Conservation (phyloP, 2,113 vertebrate genomes). For the Sakesphorus luctuosus region DNA sequence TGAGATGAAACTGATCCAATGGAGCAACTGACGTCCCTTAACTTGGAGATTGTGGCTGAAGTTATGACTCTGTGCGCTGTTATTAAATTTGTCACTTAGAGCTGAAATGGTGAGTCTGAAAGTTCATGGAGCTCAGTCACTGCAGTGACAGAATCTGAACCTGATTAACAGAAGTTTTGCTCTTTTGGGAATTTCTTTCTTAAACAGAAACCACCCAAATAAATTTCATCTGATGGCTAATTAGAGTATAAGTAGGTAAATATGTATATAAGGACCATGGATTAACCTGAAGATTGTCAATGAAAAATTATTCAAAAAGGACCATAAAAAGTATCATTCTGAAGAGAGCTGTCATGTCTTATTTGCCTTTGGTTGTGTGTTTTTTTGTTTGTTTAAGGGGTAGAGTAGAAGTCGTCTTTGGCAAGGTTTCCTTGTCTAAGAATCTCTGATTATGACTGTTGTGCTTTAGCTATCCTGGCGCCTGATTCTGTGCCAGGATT, state of each 20-base stretch:
- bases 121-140: background rate
- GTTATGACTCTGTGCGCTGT: background rate
- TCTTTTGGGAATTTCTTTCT: background rate
- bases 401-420: constrained; percentile 16
- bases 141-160: background rate
- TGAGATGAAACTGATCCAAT: background rate
- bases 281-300: background rate
- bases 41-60: background rate
- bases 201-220: background rate
- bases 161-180: background rate
- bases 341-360: constrained; percentile 8
- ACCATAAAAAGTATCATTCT: background rate
- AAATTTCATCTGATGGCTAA: background rate
- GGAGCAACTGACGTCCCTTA: background rate
- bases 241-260: background rate
- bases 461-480: constrained; percentile 39
- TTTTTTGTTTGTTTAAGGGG: constrained; percentile 1
- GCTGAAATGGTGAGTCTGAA: background rate
- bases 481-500: constrained; percentile 28
- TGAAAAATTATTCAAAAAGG: background rate
- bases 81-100: background rate
- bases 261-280: background rate
- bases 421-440: constrained; percentile 14
- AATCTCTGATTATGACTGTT: constrained; percentile 44
- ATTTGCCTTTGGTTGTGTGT: background rate